Evolutionary conservation across 1,140 invertebrate genomes (phyloP).

Genomic region (Oedothorax gibbosus): DNA sequence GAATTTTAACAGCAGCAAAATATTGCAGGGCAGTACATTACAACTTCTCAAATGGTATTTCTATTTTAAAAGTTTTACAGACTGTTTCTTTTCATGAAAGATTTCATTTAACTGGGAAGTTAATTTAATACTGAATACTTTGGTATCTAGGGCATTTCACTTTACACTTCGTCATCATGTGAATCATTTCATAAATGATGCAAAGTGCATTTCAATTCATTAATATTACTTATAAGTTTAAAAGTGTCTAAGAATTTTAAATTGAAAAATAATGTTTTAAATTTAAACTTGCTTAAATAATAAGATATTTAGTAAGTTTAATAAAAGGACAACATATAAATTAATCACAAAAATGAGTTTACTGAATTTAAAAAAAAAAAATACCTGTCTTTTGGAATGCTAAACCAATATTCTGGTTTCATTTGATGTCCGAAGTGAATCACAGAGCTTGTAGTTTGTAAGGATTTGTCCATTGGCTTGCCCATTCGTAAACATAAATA

Average conservation of each 20-base stretch:
- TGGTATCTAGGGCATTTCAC: no score
- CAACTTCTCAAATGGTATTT: no score
- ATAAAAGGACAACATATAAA: not conserved
- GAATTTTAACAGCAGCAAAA: no score
- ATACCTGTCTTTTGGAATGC: conserved; percentile 58
- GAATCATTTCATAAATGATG: no score
- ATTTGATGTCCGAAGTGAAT: conserved; percentile 54
- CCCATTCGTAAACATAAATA: conserved; percentile 59
- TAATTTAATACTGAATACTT: no score
- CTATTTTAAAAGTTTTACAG: no score
- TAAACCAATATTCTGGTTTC: conserved; percentile 59
- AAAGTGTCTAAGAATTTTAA: not conserved
- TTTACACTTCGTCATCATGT: no score
- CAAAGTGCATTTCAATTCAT: no score
- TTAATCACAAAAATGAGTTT: not conserved
- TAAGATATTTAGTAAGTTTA: not conserved
- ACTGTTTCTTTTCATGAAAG: no score
- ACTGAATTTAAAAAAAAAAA: not conserved
- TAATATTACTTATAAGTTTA: no score
- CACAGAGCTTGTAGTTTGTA: conserved; percentile 18
- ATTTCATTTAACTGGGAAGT: no score
- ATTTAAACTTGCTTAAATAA: not conserved
- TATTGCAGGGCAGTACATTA: no score
- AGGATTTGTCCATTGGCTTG: conserved; percentile 18
- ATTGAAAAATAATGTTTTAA: not conserved